Base-by-base conservation (phyloP, 2,797 vertebrate species). In the Manis crassicaudata region DNA sequence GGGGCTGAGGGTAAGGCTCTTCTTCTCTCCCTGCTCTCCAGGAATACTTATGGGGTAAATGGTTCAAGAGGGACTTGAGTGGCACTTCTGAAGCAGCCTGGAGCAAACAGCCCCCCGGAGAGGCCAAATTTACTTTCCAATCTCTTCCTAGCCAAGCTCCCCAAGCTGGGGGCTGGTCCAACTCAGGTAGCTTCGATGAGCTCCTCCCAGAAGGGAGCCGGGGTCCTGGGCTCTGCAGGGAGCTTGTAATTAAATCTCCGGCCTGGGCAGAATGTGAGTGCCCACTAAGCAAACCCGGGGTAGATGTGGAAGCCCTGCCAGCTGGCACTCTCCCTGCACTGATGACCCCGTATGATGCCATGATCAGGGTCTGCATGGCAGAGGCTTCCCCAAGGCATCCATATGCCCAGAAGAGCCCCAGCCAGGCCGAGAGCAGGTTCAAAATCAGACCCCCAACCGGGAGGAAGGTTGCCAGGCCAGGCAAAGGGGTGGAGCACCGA, bases 11-110 rank as follows among this genome's bases (percentile, higher is more conserved):
- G 3, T 56, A 50, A 83, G 56, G 37, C 21, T 46, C 87, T 58
- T 56, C 65, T 77, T n/a, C 50, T n/a, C 83, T 68, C 63, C 75
- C 21, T 0, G 25, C 75, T 96, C 96, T 95, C 46, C 2, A 82
- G 96, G 95, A 94, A 92, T 92, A 97, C 97, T 92, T 89, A 92
- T 2, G 3, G 96, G 88, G 80, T 95, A 93, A 96, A 89, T 92
- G 88, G 95, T 56, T 96, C 89, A 79, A 95, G 95, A 94, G 95
- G 86, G 72, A 94, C 77, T 35, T 29, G 89, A 97, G 94, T 94
- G 91, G 94, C 0, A 7, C 95, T 92, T 86, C 90, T 90, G 73
- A 87, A 80, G 65, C 52, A 29, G 81, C 84, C 72, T 17, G 84
- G 80, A 84, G 95, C 89, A 40, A 82, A 95, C 18, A 70, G 87